These are phyloP conservation scores for Myotis pilosus DNA, from an alignment of 2,797 vertebrate genomes.

Conservation along the genomic window DNA sequence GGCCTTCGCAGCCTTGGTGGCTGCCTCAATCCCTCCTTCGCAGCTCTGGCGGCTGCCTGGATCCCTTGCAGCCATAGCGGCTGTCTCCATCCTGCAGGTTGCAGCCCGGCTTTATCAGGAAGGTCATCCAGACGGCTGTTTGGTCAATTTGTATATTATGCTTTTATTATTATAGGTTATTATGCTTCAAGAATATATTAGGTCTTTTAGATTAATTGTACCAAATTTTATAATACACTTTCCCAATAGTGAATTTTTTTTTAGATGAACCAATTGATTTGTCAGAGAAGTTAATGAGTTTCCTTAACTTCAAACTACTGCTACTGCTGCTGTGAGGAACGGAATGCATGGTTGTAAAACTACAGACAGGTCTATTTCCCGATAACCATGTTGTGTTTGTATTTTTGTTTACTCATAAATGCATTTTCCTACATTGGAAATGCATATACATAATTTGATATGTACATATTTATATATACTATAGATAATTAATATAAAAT, in stretches of 20 bases:
- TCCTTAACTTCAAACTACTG: not conserved
- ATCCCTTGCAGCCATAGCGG: too few species aligned
- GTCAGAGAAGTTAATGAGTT: not conserved
- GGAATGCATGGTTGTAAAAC: not conserved
- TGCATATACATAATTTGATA: not conserved
- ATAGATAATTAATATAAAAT: not conserved
- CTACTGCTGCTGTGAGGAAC: not conserved
- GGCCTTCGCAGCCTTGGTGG: too few species aligned
- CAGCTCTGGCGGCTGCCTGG: too few species aligned
- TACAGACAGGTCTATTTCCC: not conserved
- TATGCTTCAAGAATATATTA: not conserved
- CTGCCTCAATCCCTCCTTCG: too few species aligned
- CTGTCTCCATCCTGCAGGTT: too few species aligned
- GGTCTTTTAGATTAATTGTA: not conserved
- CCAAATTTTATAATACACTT: not conserved
- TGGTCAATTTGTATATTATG: too few species aligned
- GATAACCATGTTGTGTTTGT: not conserved
- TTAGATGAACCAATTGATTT: constrained; percentile 13
- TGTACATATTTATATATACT: not conserved
- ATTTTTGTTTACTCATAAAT: not conserved
- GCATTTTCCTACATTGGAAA: not conserved
- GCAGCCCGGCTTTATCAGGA: too few species aligned
- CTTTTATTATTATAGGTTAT: too few species aligned
- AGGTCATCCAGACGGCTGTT: too few species aligned
- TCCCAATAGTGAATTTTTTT: not conserved